These are phyloP conservation scores for Morone chrysops DNA, from an alignment of 2,113 vertebrate species.

Conservation along the genomic window DNA sequence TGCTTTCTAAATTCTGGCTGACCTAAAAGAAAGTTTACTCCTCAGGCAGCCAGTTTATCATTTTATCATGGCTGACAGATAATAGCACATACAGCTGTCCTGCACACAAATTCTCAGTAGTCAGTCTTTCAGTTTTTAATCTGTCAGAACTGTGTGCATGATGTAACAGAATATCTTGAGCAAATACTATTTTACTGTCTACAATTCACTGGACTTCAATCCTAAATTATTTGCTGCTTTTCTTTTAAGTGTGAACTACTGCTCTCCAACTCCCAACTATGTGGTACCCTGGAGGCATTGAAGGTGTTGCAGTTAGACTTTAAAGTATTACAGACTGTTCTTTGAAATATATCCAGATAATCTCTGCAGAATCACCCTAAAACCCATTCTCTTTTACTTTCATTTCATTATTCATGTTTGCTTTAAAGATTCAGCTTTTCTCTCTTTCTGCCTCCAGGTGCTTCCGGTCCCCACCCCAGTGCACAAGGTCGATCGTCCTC, in stretches of 20 bases:
- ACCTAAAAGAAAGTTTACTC: slow-evolving; percentile 50
- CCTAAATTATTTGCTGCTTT: slow-evolving; percentile 28
- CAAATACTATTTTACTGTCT: slow-evolving; percentile 13
- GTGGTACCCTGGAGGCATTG: slow-evolving; percentile 20
- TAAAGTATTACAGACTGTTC: slow-evolving; percentile 37
- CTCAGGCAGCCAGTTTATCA: slow-evolving; percentile 20
- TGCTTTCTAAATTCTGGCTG: slow-evolving; percentile 32
- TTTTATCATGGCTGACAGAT: slow-evolving; percentile 44
- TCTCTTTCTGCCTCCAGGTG: slow-evolving; percentile 79
- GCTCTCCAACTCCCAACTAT: slow-evolving; percentile 27
- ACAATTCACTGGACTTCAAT: slow-evolving; percentile 4
- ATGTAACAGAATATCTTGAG: slow-evolving; percentile 22
- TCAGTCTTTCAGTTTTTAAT: slow-evolving; percentile 11
- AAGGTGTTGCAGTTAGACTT: slow-evolving; percentile 26
- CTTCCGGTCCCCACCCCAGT: slow-evolving; percentile 80
- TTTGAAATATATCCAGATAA: slow-evolving; percentile 53
- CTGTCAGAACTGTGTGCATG: background rate
- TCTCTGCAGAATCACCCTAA: slow-evolving; percentile 37
- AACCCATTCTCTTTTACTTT: slow-evolving; percentile 19
- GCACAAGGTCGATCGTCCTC: slow-evolving; percentile 89
- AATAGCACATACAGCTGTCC: slow-evolving; percentile 2
- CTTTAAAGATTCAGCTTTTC: slow-evolving; percentile 25
- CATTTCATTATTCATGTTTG: slow-evolving; percentile 43
- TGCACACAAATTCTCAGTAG: slow-evolving; percentile 3
- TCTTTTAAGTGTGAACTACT: slow-evolving; percentile 18